These are phyloP conservation scores for Salmo trutta DNA, from an alignment of 2,797 vertebrate genomes.

Conservation along the genomic window DNA sequence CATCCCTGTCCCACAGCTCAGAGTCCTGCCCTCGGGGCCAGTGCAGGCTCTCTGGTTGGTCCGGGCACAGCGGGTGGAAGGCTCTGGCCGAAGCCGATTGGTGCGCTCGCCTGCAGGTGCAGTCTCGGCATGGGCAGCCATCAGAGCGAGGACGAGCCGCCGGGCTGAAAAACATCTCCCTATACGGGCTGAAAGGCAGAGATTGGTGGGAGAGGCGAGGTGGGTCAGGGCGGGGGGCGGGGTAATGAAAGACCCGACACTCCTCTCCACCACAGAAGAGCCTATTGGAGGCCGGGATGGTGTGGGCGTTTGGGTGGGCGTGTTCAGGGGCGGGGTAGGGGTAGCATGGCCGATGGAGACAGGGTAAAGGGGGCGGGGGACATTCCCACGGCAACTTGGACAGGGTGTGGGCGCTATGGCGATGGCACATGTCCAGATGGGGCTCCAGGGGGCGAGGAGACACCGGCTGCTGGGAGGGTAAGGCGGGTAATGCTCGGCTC, in stretches of 20 bases:
- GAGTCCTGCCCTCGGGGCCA: slow-evolving; percentile 49
- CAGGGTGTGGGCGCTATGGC: slow-evolving; percentile 65
- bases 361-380: slow-evolving; percentile 57
- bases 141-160: slow-evolving; percentile 56
- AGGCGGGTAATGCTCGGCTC: slow-evolving; percentile 73
- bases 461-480: slow-evolving; percentile 59
- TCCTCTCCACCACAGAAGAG: slow-evolving; percentile 67
- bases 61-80: slow-evolving; percentile 73
- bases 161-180: slow-evolving; percentile 79
- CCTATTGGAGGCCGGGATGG: slow-evolving; percentile 68
- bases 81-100: slow-evolving; percentile 59
- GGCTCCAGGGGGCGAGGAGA: slow-evolving; percentile 53
- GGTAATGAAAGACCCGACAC: slow-evolving; percentile 69
- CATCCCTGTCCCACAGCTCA: slow-evolving; percentile 42
- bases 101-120: slow-evolving; percentile 71
- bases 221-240: slow-evolving; percentile 60
- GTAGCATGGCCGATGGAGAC: slow-evolving; percentile 67
- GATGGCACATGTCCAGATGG: slow-evolving; percentile 68
- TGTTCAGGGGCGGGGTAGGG: slow-evolving; percentile 64
- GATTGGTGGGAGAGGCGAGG: slow-evolving; percentile 66
- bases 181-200: slow-evolving; percentile 71
- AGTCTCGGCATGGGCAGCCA: slow-evolving; percentile 79
- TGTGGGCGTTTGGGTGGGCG: slow-evolving; percentile 66
- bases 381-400: slow-evolving; percentile 73
- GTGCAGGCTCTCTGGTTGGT: slow-evolving; percentile 63